Base-by-base conservation (phyloP, 2,113 vertebrate genomes). In the Phyllostomus discolor region DNA sequence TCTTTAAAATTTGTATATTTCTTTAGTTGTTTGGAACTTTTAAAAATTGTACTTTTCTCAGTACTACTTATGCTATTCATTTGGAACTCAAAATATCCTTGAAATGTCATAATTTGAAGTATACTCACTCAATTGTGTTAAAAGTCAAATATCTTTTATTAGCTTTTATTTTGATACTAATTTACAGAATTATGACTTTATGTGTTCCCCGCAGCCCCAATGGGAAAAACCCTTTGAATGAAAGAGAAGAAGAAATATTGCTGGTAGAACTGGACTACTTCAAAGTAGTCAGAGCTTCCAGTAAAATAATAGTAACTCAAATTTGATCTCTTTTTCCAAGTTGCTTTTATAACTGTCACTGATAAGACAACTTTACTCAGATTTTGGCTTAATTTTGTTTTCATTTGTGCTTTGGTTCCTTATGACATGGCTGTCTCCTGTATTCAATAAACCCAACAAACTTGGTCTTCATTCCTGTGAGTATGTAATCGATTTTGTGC, bases 361-460 rank as follows among this genome's bases (percentile, higher is more conserved):
- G 80, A 84, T 92, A 82, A 94, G 41, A 86, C n/a, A 93, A 84
- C 24, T 95, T 92, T 78, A 94, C 50, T 95, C 5, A 54, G 12
- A 70, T 72, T 82, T 82, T 92, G 38, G 12, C 41, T 84, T 88
- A 20, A 66, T 70, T 48, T 80, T 92, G 78, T 95, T 35, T 73
- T 85, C 50, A 43, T 70, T 1, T 81, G 75, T 87, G 35, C 12
- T 26, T 78, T 83, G 59, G 94, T 88, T 62, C 41, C 6, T 92
- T 33, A 90, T 57, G 80, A 73, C 28, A 22, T 76, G 88, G 54
- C 54, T 90, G 4, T 66, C 10, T 88, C 31, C 59, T 10, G 48
- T 35, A 16, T 81, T 96, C 33, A 64, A 59, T 48, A 76, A 94
- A 67, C 50, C 19, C 43, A 20, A 80, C n/a, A 76, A 79, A 95